A percentile compares a stretch with the other conserved stretches of the same genome.
These are phyloP conservation scores for Ptychoptera albimana DNA, from an alignment of 2,888 invertebrate genomes.

Conservation along the genomic window DNA sequence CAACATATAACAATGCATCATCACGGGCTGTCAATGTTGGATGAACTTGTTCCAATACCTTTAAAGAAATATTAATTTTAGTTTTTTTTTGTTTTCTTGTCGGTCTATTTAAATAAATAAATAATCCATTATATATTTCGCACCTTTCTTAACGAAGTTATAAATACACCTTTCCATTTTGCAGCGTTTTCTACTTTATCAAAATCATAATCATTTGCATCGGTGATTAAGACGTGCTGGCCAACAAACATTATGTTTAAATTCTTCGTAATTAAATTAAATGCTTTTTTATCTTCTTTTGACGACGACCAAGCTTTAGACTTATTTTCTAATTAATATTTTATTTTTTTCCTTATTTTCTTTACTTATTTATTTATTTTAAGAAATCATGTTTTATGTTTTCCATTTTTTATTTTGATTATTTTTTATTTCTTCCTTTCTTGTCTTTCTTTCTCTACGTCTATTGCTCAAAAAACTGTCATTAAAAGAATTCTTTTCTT, in stretches of 20 bases:
- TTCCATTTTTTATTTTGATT: no score
- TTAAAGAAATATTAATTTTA: conserved; percentile 7
- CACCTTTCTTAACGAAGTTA: conserved; percentile 76
- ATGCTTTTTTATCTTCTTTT: no score
- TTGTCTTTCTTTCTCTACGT: no score
- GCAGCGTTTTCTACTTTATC: conserved; percentile 73
- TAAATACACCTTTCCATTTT: conserved; percentile 87
- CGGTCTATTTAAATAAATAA: conserved; percentile 3
- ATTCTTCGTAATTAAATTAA: not conserved
- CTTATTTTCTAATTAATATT: no score
- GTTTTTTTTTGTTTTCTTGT: not conserved
- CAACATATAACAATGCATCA: conserved; percentile 84
- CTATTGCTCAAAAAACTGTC: no score
- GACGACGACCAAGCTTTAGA: no score
- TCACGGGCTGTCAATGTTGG: conserved; percentile 72
- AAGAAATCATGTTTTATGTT: no score
- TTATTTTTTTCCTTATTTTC: no score
- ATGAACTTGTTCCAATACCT: conserved; percentile 86
- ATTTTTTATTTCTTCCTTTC: no score
- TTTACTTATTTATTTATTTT: no score
- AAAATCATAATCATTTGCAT: conserved; percentile 45
- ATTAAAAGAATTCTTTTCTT: no score
- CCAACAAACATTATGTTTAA: conserved; percentile 11
- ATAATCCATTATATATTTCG: conserved; percentile 13
- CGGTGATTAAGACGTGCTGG: conserved; percentile 10